Percentiles rank a stretch among this genome's conserved stretches.
Evolutionary conservation across 2,113 vertebrate species (phyloP).

Genomic region (Gymnorhina tibicen): DNA sequence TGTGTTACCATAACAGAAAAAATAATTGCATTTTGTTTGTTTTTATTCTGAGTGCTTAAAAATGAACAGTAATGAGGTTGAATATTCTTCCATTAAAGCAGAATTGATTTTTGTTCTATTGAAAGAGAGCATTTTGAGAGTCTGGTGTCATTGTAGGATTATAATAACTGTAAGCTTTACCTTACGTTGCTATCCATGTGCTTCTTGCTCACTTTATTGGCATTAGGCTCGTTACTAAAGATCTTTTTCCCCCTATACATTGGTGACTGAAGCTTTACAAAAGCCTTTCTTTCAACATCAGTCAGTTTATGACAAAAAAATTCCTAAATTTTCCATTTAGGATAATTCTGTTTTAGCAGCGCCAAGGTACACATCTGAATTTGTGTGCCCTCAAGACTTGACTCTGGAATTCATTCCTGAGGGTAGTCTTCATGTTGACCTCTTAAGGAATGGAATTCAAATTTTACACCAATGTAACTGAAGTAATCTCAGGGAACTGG

Average conservation of each 20-base stretch:
- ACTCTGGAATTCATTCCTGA: background rate
- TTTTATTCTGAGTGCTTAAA: background rate
- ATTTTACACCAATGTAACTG: background rate
- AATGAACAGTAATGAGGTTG: background rate
- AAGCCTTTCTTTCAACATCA: background rate
- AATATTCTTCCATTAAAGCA: background rate
- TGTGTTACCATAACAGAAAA: background rate
- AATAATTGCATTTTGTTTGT: background rate
- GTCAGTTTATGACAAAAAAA: background rate
- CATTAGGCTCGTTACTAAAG: background rate
- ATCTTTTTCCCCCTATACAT: accelerated
- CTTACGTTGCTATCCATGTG: background rate
- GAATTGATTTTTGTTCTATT: background rate
- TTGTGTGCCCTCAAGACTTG: background rate
- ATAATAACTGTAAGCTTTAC: background rate
- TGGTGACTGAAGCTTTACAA: background rate
- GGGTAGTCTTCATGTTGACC: background rate
- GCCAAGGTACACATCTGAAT: no score
- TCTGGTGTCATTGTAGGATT: background rate
- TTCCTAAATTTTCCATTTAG: accelerated
- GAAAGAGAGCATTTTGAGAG: background rate
- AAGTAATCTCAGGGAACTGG: background rate
- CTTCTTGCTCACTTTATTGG: background rate
- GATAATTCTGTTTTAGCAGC: background rate
- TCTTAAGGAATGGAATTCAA: background rate